Base-by-base conservation (phyloP, 2,113 vertebrate genomes). In the Mesoclemmys tuberculata region DNA sequence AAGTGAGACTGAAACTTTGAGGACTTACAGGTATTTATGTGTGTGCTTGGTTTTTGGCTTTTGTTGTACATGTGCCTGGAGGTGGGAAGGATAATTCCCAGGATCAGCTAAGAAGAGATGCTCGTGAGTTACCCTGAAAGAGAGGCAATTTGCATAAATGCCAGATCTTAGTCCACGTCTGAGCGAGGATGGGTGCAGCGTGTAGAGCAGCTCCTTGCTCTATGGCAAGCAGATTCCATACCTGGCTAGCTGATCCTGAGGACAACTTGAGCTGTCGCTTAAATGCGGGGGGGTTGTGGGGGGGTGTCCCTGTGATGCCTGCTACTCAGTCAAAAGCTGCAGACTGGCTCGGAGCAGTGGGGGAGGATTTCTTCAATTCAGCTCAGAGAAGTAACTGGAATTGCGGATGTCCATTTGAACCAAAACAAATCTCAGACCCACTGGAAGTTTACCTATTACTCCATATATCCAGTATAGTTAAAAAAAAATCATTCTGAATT, bases 91-190 rank as follows among this genome's bases (percentile, higher is more conserved):
- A 2, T 31, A 27, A 85, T 80, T 51, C 82, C 74, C 9, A 0
- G 1, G 3, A 2, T 81, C 64, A 29, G 1, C 38, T 0, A 0
- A 14, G 2, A 12, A 0, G 14, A 3, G 26, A 2, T 0, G 44
- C 13, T 44, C 26, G 22, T 77, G 13, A 77, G 44, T 44, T 26
- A 77, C 16, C 9, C 10, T 38, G 64, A 46, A 27, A 26, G 26
- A 27, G 44, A 0, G 41, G 80, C 5, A 2, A 0, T 4, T 19
- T 22, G 77, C 21, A 21, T 41, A 0, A 46, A 0, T 14, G 77
- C 46, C 2, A 0, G 0, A 2, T 2, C 44, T 11, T 5, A 2
- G 0, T 35, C 77, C 35, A 0, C 4, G 8, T 74, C 0, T 2
- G 2, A 8, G 4, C 0, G 0, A 26, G 12, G 55, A 38, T 19